Base-by-base conservation (phyloP, 1,140 invertebrate species). In the Drosophila sturtevanti region DNA sequence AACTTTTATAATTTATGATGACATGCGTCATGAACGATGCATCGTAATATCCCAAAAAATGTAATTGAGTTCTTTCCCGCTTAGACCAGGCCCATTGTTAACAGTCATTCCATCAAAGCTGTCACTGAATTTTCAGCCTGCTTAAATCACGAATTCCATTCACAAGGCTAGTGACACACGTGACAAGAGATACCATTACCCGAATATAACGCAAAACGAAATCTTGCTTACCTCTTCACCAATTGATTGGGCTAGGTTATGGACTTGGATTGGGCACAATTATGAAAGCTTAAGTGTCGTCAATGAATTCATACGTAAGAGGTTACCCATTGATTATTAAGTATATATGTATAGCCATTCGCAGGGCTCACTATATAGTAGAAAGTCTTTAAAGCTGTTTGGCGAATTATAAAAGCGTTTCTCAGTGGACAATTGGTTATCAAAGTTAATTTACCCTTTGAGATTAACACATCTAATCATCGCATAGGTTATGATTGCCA, bases 341-440 rank as follows among this genome's bases (percentile, higher is more conserved):
- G 55, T 74, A 68, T 74, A 68, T 63, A 63, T 14, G 16, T 16
- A 65, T 63, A 58, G 69, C 79, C 79, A 84, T 82, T 87, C 68
- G 81, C 63, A 58, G 52, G 10, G 27, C 35, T 61, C 64, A 4
- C 41, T 22, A 10, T 21, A 27, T 70, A 68, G 69, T 87, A 87
- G 82, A 86, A 87, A 86, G 82, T 87, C 63, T 73, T 68, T 5
- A 64, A 48, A 55, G 18, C 11, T 65, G n/a, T 35, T 34, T 18
- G 14, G 61, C 79, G 82, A 87, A 87, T 87, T 87, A 87, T 87
- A 89, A 87, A 87, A 77, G 81, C 84, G 54, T 62, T 58, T 22
- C 18, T 11, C 51, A 27, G 6, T 54, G 14, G 58, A 41, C 66
- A 70, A 21, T 71, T 63, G 3, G 35, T 63, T 54, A 87, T 89